Evolutionary conservation across 2,888 invertebrate genomes (phyloP).

Genomic region (Lepeophtheirus nordmannii): DNA sequence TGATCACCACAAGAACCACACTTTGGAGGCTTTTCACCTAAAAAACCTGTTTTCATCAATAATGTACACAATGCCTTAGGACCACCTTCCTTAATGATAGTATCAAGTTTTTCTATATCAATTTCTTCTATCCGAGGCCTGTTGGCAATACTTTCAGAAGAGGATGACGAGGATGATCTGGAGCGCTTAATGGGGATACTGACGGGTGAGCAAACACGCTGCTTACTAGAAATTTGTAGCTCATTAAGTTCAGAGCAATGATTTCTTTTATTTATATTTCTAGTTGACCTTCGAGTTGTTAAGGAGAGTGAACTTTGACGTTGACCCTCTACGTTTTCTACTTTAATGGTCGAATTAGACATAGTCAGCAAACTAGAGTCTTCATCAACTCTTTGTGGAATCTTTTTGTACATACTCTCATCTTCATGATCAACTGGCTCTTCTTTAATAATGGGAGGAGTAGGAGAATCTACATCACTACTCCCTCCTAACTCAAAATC

Average conservation of each 20-base stretch:
- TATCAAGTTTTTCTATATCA: not conserved
- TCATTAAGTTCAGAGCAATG: no score
- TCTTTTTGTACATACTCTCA: not conserved
- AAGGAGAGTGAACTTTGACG: not conserved
- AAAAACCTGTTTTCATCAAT: not conserved
- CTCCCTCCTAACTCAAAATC: not conserved
- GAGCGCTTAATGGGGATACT: not conserved
- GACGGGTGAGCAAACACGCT: not conserved
- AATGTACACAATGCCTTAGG: not conserved
- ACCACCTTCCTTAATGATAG: not conserved
- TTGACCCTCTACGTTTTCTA: not conserved
- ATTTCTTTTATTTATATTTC: not conserved
- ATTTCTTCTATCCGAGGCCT: not conserved
- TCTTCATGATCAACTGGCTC: not conserved
- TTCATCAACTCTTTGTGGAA: not conserved
- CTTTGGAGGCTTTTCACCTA: not conserved
- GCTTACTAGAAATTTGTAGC: not conserved
- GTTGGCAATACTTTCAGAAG: not conserved
- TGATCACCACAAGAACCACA: not conserved
- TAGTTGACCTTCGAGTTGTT: not conserved
- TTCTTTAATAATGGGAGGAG: not conserved
- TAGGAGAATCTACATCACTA: slow-evolving; percentile 4
- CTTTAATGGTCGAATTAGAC: not conserved
- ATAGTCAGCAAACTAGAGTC: not conserved
- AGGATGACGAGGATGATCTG: no score